Base-by-base conservation (phyloP, 2,113 vertebrate genomes). In the Phasianus colchicus region DNA sequence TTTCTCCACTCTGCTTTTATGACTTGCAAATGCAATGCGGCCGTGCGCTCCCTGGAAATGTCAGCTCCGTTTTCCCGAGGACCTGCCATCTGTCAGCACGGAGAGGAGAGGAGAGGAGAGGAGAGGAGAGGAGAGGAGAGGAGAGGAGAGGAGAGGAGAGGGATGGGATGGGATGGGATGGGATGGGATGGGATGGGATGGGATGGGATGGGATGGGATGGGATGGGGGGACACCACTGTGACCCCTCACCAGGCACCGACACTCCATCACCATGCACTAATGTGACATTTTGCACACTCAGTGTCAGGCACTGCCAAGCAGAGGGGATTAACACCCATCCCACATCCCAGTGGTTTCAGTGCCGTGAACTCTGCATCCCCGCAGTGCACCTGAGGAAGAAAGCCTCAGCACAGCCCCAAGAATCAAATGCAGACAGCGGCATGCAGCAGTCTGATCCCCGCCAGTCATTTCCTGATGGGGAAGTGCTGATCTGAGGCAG, bases 361-460 rank as follows among this genome's bases (percentile, higher is more conserved):
- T 5, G 5, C 30, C 0, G 0, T 4, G 63, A 47, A 55, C 22
- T 34, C 78, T 11, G 0, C 38, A 7, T 72, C 82, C 40, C 15
- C 15, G n/a, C 24, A 43, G 36, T 1, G 6, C 32, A 9, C 34
- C 32, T 0, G 2, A 0, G 8, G 75, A 16, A n/a, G 22, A 58
- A 79, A 36, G 6, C 16, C 11, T 63, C 32, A 58, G 54, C 13
- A 45, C 16, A 25, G 16, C 18, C 34, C 48, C 25, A 20, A 21
- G 47, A 71, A 30, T 18, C 13, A 27, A 71, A 38, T 14, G 47
- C 20, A 18, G 34, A 17, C 15, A 8, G 76, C 21, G 38, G 40
- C 48, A n/a, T 42, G 22, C 11, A 42, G 13, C 76, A 54, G 38
- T 4, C 13, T 19, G 40, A 22, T 18, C 47, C 32, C 22, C 14